Base-by-base conservation (phyloP, 2,113 vertebrate species). In the Tor tambroides region DNA sequence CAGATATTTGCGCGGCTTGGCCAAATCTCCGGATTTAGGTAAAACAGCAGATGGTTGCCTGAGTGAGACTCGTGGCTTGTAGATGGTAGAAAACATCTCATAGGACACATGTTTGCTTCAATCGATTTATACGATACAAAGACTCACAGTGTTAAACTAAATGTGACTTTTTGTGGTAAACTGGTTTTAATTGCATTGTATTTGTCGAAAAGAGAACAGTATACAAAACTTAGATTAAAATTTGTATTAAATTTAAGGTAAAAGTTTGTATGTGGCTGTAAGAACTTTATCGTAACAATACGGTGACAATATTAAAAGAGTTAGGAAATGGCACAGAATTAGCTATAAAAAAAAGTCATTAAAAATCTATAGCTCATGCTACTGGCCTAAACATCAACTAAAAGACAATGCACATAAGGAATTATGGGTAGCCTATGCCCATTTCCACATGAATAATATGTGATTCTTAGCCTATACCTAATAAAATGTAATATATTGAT, bases 11-110 rank as follows among this genome's bases (percentile, higher is more conserved):
- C 84, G 69, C 19, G 74, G 92, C 84, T 43, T 87, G 88, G 91
- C 72, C 92, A 92, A 92, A 92, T 91, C 80, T 91, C 74, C 71
- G 83, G 91, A 91, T 89, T 89, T 88, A 85, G 87, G 87, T 83
- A 78, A 87, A 90, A 88, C 89, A 90, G 89, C 90, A 91, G 90
- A 90, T 93, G 92, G 87, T 89, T 69, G 61, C 5, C 35, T 5
- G 56, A 87, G 63, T 63, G 69, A 80, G 10, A 56, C 43, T 67
- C 43, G 38, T 26, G 72, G 80, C 19, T 81, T 32, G 83, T 21
- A 38, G 69, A 38, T 51, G 65, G 41, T 10, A 11, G 46, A 83
- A 82, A 72, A 80, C 61, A 76, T 75, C 63, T 43, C 75, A 38
- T 26, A 51, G 28, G 38, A 38, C 79, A 80, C 30, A 15, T 26